These are phyloP conservation scores for Scaeva pyrastri DNA, from an alignment of 2,888 invertebrate species.

Conservation along the genomic window DNA sequence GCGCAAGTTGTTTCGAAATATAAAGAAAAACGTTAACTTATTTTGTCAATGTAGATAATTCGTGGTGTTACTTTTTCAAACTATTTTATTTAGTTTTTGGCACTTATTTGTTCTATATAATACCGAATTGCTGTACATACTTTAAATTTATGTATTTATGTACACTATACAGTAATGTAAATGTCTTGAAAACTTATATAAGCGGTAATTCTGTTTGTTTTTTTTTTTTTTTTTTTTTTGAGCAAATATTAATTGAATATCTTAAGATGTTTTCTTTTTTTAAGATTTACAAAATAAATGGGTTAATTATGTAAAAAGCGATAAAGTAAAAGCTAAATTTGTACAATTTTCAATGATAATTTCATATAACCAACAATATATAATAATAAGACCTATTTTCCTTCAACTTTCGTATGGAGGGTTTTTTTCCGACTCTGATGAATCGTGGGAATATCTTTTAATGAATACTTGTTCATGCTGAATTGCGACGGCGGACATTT, in stretches of 20 bases:
- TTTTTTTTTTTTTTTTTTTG: conserved; percentile 14
- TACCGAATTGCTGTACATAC: conserved; percentile 10
- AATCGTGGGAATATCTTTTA: conserved; percentile 69
- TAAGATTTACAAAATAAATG: conserved; percentile 2
- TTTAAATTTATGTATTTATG: conserved; percentile 15
- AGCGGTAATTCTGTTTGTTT: not conserved
- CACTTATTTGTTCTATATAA: conserved; percentile 31
- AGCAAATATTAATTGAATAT: conserved; percentile 23
- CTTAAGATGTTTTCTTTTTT: not conserved
- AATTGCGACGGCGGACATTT: conserved; percentile 54
- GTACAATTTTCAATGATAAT: conserved; percentile 53
- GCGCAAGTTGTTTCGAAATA: no score
- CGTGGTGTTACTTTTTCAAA: conserved; percentile 25
- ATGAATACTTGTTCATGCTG: conserved; percentile 50
- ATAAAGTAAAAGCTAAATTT: conserved; percentile 22
- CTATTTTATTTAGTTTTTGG: conserved; percentile 41
- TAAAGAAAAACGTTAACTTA: not conserved
- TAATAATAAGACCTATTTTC: conserved; percentile 23
- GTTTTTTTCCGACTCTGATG: conserved; percentile 67
- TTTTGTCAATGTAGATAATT: not conserved
- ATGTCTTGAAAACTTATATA: conserved; percentile 28
- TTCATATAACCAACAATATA: conserved; percentile 12
- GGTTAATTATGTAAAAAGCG: conserved; percentile 11
- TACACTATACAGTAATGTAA: conserved; percentile 31
- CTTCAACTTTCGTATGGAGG: conserved; percentile 60